phyloP scores from a whole-genome alignment of 2,113 vertebrate genomes.

The Leuciscus idus region DNA sequence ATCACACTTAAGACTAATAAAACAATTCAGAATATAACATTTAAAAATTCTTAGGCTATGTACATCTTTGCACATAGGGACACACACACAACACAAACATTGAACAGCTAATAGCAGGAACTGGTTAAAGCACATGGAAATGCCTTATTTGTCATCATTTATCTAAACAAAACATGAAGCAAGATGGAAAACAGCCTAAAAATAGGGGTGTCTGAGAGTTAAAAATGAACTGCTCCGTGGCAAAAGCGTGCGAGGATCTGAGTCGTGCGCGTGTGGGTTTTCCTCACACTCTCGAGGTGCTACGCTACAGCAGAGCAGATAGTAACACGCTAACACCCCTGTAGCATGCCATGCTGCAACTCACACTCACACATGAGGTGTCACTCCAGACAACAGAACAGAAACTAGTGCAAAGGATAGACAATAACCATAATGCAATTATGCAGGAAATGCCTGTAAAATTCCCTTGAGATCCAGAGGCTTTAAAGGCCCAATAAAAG shows the following conservation, averaged over 20 bases:
- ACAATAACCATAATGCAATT: not conserved
- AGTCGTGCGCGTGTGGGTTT: conserved; percentile 33
- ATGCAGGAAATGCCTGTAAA: not conserved
- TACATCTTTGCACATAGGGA: not conserved
- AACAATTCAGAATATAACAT: not conserved
- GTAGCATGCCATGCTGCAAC: not conserved
- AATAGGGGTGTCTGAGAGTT: not conserved
- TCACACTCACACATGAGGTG: not conserved
- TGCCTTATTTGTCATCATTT: not conserved
- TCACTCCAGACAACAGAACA: not conserved
- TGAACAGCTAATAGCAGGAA: not conserved
- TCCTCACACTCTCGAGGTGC: conserved; percentile 41
- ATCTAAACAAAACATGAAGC: not conserved
- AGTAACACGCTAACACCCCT: conserved; percentile 47
- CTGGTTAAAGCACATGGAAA: not conserved
- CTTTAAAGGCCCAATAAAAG: not conserved
- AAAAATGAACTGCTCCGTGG: not conserved
- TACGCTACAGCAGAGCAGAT: conserved; percentile 32
- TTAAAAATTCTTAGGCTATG: not conserved
- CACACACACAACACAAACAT: not conserved
- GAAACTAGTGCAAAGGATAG: not conserved
- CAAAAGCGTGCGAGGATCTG: not conserved
- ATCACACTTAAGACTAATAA: not conserved
- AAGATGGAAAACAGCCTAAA: conserved; percentile 1
- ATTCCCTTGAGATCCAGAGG: not conserved